Percentiles rank a stretch among this genome's conserved stretches.
Evolutionary conservation across 2,888 invertebrate genomes (phyloP).

Genomic region (Cactoblastis cactorum): DNA sequence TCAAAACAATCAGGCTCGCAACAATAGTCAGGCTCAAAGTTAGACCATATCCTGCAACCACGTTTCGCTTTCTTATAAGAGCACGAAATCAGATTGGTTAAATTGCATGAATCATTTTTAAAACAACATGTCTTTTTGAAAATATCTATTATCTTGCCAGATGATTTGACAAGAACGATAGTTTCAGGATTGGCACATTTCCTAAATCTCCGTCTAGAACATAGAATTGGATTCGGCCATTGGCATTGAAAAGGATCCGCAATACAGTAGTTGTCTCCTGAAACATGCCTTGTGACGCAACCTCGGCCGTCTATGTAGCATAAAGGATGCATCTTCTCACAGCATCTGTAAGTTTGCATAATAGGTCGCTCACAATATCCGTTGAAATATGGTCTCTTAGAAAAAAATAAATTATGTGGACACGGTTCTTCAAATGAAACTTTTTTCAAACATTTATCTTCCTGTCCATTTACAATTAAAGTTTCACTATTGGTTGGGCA

Average conservation of each 20-base stretch:
- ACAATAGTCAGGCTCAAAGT: not conserved
- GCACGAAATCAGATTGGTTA: not conserved
- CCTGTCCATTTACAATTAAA: constrained; percentile 8
- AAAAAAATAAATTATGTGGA: not conserved
- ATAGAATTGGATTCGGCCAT: not conserved
- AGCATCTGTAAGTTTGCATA: not conserved
- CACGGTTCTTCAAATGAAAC: not conserved
- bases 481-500: not conserved
- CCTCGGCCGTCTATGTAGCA: constrained; percentile 34
- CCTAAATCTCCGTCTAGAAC: not conserved
- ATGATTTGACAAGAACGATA: not conserved
- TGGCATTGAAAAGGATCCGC: not conserved
- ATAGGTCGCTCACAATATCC: not conserved
- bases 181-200: not conserved
- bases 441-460: constrained; percentile 1
- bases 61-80: not conserved
- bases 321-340: constrained; percentile 24
- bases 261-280: constrained; percentile 5
- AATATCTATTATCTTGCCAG: not conserved
- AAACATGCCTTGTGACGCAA: constrained; percentile 42
- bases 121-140: not conserved
- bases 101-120: not conserved
- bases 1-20: too few species aligned
- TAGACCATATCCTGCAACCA: not conserved
- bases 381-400: not conserved